phyloP scores from a whole-genome alignment of 2,797 vertebrate genomes.

The Taeniopygia guttata region DNA sequence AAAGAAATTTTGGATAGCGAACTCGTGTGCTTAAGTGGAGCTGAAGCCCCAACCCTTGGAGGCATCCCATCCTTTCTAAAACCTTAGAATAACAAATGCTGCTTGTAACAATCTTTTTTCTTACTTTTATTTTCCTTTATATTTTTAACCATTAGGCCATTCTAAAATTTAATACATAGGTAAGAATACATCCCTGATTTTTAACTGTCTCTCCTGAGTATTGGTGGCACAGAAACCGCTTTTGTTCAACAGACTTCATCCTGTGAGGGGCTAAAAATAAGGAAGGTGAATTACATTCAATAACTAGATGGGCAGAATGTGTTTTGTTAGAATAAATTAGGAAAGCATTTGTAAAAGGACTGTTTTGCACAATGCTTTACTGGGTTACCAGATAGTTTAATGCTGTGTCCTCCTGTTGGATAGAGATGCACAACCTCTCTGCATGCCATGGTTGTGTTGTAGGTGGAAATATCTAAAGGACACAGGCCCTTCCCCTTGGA shows the following conservation, averaged over 20 bases:
- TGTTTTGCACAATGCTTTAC: background rate
- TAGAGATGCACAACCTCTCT: background rate
- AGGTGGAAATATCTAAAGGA: background rate
- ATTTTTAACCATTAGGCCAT: background rate
- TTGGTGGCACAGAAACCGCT: background rate
- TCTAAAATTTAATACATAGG: background rate
- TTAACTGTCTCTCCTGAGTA: background rate
- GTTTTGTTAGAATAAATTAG: background rate
- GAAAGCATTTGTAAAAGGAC: background rate
- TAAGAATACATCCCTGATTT: background rate
- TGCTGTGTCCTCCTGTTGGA: background rate
- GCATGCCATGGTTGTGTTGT: background rate
- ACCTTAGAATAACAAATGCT: conserved; percentile 46
- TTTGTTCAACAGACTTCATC: background rate
- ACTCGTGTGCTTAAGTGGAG: conserved; percentile 35
- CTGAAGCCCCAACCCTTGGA: conserved; percentile 28
- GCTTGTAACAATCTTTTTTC: background rate
- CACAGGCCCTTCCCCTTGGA: background rate
- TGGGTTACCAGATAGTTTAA: background rate
- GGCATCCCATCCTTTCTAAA: conserved; percentile 40
- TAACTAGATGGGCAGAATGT: background rate
- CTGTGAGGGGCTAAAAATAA: background rate
- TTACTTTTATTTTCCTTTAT: background rate
- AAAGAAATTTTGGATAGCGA: conserved; percentile 47
- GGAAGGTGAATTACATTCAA: background rate